A percentile compares a stretch with the other conserved stretches of the same genome.
These are phyloP conservation scores for Chrysopilus asiliformis DNA, from an alignment of 2,888 invertebrate species.

Conservation along the genomic window DNA sequence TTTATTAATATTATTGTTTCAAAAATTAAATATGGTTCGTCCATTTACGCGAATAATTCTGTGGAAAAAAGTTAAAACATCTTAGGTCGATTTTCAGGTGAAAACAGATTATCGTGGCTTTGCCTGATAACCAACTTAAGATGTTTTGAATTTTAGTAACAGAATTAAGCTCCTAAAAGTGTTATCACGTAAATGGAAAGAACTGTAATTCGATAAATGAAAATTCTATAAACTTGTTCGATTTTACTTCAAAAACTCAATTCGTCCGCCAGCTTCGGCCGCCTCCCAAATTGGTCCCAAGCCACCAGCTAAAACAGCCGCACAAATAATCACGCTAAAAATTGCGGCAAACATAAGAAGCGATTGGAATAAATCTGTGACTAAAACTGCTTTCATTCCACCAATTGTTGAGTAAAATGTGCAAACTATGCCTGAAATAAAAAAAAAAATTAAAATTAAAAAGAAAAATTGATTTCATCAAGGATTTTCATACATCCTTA, in stretches of 20 bases:
- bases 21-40: too few species aligned
- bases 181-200: too few species aligned
- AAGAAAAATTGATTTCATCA: too few species aligned
- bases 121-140: too few species aligned
- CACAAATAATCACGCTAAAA: conserved; percentile 62
- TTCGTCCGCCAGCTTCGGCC: conserved; percentile 53
- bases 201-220: neutral
- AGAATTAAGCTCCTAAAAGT: too few species aligned
- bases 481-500: too few species aligned
- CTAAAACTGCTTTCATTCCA: conserved; percentile 81
- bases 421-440: conserved; percentile 49
- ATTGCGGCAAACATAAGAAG: conserved; percentile 74
- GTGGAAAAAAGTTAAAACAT: too few species aligned
- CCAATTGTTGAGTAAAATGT: conserved; percentile 80
- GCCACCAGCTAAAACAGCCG: conserved; percentile 55
- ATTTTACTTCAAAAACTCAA: conserved; percentile 53
- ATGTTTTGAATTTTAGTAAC: too few species aligned
- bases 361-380: conserved; percentile 78
- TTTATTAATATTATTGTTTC: too few species aligned
- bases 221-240: neutral
- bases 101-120: too few species aligned
- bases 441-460: conserved; percentile 1
- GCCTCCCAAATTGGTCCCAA: conserved; percentile 55
- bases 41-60: too few species aligned
- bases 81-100: too few species aligned